Conservation (phyloP, 2,888 invertebrate species). For the Lithophane semibrunnea region DNA sequence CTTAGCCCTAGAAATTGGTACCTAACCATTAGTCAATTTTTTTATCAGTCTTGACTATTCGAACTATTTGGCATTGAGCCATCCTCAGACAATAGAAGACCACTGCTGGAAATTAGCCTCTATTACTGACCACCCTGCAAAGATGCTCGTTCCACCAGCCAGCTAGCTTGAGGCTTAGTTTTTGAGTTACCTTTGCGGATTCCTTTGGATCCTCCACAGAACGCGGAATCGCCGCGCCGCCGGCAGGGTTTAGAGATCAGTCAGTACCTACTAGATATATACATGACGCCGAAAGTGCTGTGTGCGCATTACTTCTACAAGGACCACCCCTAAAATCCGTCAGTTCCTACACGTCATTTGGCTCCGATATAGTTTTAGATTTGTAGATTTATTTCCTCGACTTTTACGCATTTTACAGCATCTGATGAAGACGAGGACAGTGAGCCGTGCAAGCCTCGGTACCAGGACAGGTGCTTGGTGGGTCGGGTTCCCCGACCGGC, state of each 20-base stretch:
- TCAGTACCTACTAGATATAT: background rate
- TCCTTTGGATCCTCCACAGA: background rate
- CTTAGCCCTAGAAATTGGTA: too few species aligned
- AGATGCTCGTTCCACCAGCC: background rate
- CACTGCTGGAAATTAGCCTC: too few species aligned
- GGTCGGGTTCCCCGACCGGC: constrained; percentile 78
- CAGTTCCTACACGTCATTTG: too few species aligned
- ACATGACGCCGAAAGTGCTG: too few species aligned
- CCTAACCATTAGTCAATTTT: too few species aligned
- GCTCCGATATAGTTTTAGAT: background rate
- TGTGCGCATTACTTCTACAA: too few species aligned
- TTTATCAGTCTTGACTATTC: too few species aligned
- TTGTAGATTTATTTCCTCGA: background rate
- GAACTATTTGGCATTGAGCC: too few species aligned
- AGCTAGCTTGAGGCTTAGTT: background rate
- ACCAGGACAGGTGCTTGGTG: constrained; percentile 75
- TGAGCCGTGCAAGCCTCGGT: constrained; percentile 63
- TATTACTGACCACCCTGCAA: background rate
- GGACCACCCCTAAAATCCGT: too few species aligned
- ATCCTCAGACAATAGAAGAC: too few species aligned
- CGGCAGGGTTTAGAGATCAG: background rate
- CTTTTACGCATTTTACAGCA: constrained; percentile 59
- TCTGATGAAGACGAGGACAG: constrained; percentile 79
- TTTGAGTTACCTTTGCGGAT: background rate
- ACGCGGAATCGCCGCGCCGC: background rate